Evolutionary conservation across 2,797 vertebrate species (phyloP), one percentile per base, ranked within the genome.

Genomic region (Echiichthys vipera): DNA sequence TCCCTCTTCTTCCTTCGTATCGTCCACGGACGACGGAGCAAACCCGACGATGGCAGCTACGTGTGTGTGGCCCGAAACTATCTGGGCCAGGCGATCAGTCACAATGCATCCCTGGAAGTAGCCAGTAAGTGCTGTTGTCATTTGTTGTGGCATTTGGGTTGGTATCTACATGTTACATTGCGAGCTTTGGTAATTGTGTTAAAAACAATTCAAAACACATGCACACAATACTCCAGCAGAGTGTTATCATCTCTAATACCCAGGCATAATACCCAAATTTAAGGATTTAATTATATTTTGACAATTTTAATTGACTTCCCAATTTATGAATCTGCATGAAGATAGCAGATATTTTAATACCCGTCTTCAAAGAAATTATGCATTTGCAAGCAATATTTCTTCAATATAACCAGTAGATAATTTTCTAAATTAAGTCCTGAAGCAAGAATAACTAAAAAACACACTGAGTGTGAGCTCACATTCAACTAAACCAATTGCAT

Each of bases 91-190:
- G 97, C 97, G 0, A 96, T 97, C 70, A 98, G 97, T 83, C 97
- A 97, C 80, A 99, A 99, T 9, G 97, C 97, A 0, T 99, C 97
- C 1, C 94, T 98, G 94, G 97, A 98, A 93, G 97, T 98, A 84
- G 97, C 97, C 67, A 96, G 97, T 98, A 95, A 97, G 96, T 96
- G 37, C 46, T 40, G 61, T 47, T 53, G 18, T 18, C n/a, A n/a
- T 37, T 11, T 13, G 11, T 13, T 3, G n/a, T n/a, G n/a, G 1
- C 29, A 9, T 11, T 14, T 65, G 32, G 57, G 7, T 37, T 30
- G 5, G 18, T 46, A 49, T 47, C 47, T 49, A 34, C 1, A 4
- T 47, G 29, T 50, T 27, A 36, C 36, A 30, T 40, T 12, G n/a
- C 25, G 0, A 92, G 94, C 77, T 96, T 27, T 34, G 25, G n/a